Conservation (phyloP, 2,888 invertebrate genomes). For the Hyposoter dolosus region DNA sequence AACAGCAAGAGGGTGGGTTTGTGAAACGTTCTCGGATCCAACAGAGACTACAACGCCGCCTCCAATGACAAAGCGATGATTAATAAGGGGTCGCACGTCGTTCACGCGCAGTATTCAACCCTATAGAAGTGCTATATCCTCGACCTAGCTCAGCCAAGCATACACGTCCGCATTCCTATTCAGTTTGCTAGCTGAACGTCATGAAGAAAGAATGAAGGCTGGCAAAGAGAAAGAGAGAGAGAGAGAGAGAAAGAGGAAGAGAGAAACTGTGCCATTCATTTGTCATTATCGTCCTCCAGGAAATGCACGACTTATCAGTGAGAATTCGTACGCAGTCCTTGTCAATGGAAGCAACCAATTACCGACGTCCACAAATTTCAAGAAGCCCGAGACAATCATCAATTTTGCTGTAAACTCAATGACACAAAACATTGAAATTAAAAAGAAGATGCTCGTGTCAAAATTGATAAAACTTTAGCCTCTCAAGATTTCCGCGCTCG, state of each 20-base stretch:
- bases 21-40: conserved; percentile 43
- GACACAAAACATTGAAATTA: neutral
- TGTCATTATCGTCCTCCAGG: conserved; percentile 55
- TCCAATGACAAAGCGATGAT: conserved; percentile 67
- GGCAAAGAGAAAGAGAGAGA: conserved; percentile 8
- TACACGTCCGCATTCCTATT: conserved; percentile 45
- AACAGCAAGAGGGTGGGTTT: conserved; percentile 42
- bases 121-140: conserved; percentile 28
- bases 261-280: conserved; percentile 66
- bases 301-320: conserved; percentile 26
- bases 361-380: neutral
- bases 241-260: neutral
- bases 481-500: too few species aligned
- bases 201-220: neutral
- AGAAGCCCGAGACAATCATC: neutral
- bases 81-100: conserved; percentile 67
- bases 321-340: conserved; percentile 32
- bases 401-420: neutral
- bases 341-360: conserved; percentile 30
- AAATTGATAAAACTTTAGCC: neutral
- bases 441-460: neutral
- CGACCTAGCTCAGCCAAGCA: conserved; percentile 56
- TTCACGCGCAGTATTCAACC: conserved; percentile 50
- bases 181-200: conserved; percentile 21
- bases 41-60: conserved; percentile 49